Evolutionary conservation across 2,888 invertebrate genomes (phyloP).

Genomic region (Spilosoma lubricipeda): DNA sequence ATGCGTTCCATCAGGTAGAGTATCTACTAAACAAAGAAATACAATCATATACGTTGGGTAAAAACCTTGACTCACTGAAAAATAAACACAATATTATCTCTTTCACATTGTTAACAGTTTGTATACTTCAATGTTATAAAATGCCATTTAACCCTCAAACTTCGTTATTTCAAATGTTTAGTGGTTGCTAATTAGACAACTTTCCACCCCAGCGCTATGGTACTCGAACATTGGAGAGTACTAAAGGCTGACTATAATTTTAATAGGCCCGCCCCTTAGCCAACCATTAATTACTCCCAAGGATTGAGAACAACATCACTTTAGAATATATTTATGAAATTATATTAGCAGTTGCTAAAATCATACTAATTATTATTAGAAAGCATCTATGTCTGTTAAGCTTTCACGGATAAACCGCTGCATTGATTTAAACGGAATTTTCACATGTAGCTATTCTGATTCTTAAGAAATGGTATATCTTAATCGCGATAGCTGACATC

Average conservation of each 20-base stretch:
- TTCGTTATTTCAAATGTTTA: conserved; percentile 63
- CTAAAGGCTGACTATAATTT: conserved; percentile 37
- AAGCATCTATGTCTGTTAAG: too few relatives aligned
- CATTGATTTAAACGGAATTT: too few relatives aligned
- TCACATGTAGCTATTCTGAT: too few relatives aligned
- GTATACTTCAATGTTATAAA: conserved; percentile 40
- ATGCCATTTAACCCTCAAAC: conserved; percentile 55
- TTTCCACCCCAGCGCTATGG: conserved; percentile 66
- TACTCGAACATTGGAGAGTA: conserved; percentile 46
- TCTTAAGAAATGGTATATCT: too few relatives aligned
- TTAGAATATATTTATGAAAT: not conserved
- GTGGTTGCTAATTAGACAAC: conserved; percentile 78
- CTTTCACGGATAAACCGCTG: too few relatives aligned
- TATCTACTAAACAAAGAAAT: too few relatives aligned
- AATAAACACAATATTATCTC: not conserved
- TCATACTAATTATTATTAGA: too few relatives aligned
- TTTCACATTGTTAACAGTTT: conserved; percentile 20
- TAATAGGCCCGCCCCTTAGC: conserved; percentile 40
- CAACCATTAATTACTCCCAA: conserved; percentile 26
- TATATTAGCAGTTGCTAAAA: not conserved
- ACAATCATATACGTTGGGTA: too few relatives aligned
- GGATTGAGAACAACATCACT: not conserved
- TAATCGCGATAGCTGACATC: too few relatives aligned
- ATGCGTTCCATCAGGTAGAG: too few relatives aligned
- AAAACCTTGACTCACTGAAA: not conserved